Evolutionary conservation across 2,797 vertebrate genomes (phyloP), one percentile per base, ranked within the genome.

Genomic region (Rousettus madagascariensis): DNA sequence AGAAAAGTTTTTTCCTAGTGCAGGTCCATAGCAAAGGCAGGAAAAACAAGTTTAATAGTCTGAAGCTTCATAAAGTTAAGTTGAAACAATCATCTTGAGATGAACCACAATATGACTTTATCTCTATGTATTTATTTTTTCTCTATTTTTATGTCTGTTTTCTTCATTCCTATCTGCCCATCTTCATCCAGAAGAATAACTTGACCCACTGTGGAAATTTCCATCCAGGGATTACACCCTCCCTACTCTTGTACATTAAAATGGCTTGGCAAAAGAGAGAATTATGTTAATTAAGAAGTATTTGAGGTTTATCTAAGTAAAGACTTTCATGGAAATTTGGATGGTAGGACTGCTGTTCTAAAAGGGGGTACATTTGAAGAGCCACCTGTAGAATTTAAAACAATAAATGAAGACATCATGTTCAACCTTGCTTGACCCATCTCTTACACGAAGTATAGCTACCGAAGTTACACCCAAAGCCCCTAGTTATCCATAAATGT

Each of bases 1-100:
- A 91, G 63, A 92, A 94, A 93, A 94, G 22, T 72, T 91, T 63
- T 33, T 85, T 46, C 22, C 22, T 92, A 74, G 6, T 82, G 84
- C 2, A 88, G 38, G 30, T 91, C 83, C 36, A 20, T 30, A 91
- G 26, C 3, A 86, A 87, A 93, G 13, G 28, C 15, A 84, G 6
- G 36, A 78, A 49, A 38, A 41, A 59, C 75, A 57, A 80, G 20
- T 22, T 86, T 84, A 92, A 24, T 88, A 53, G 20, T 22, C 79
- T 66, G 30, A 92, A 86, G n/a, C 8, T 63, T 94, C 28, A n/a
- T 41, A 9, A 57, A 15, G 38, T 82, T 30, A 91, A 86, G 0
- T 3, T 19, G 0, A 86, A 85, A 65, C 5, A 55, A 92, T 22
- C 53, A 10, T 82, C 86, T 96, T 43, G 10, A 95, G 43, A 88